Conservation (phyloP, 2,113 vertebrate species). For the Sander vitreus region DNA sequence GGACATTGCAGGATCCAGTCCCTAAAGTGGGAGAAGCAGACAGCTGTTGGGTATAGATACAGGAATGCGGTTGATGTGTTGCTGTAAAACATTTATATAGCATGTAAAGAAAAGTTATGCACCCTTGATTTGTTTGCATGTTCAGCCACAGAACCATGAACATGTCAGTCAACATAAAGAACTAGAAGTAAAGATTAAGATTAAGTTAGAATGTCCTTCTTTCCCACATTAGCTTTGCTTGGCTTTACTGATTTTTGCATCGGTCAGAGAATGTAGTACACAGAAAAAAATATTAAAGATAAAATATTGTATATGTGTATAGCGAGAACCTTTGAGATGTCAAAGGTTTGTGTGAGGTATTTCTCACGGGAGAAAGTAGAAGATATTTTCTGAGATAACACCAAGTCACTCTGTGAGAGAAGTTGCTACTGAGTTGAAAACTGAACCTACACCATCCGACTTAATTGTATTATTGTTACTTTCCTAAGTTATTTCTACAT, state of each 20-base stretch:
- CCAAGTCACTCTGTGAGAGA: neutral
- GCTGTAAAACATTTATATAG: neutral
- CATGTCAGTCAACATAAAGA: neutral
- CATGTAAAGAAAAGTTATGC: neutral
- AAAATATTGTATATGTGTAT: neutral
- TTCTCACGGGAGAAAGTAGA: neutral
- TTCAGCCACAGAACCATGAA: neutral
- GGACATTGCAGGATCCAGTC: neutral
- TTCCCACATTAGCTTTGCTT: neutral
- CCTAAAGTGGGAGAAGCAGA: neutral
- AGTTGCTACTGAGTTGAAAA: neutral
- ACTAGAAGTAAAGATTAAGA: neutral
- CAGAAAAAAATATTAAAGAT: neutral
- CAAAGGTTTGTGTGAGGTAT: neutral
- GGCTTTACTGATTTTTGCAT: neutral
- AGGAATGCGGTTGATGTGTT: neutral
- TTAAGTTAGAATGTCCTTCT: neutral
- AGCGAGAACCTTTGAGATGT: no score
- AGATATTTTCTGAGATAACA: neutral
- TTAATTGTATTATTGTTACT: neutral
- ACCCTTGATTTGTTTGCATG: constrained; percentile 1
- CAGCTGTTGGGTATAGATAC: neutral
- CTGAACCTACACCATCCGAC: neutral
- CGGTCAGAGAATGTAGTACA: neutral
- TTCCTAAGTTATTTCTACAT: neutral